Base-by-base conservation (phyloP, 1,140 invertebrate genomes). In the Bombyx mandarina region DNA sequence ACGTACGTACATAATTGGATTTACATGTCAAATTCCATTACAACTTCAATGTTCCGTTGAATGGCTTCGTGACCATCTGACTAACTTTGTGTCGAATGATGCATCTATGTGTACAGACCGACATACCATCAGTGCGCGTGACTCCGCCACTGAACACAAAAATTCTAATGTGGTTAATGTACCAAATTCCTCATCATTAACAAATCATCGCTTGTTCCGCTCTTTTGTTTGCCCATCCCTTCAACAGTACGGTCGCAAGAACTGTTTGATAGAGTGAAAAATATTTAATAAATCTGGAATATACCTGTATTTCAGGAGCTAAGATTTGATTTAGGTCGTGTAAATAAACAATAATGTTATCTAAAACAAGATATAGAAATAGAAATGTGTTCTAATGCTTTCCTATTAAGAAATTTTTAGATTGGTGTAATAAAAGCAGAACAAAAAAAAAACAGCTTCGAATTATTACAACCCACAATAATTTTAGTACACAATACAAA, bases 101-200 rank as follows among this genome's bases (percentile, higher is more conserved):
- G 58, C 63, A 67, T 67, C 64, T 57, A 58, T 58, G 55, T 61
- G 57, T 63, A 61, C 48, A 58, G 57, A 64, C 61, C 66, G 62
- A 63, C 69, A 66, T 73, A 68, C 65, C 71, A 66, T 54, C 60
- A 55, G 60, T 60, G 66, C 71, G 77, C 73, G 74, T 75, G 74
- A 73, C 73, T 79, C 62, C 75, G 77, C 73, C 77, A 77, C 76
- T 60, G 67, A 71, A 70, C 73, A 79, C 75, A 83, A 83, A 85
- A 83, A 86, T 83, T 86, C 80, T 86, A 78, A 81, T 83, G 80
- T 86, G 77, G 75, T 77, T 79, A 75, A 75, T 77, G 76, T 82
- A 86, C 80, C 75, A 73, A 86, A 86, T 86, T 79, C 80, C 75
- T 70, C 74, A 76, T 78, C 71, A 79, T 82, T 77, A 79, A 77